phyloP scores from a whole-genome alignment of 2,797 vertebrate genomes.

The Pseudotriccus pelzelni region DNA sequence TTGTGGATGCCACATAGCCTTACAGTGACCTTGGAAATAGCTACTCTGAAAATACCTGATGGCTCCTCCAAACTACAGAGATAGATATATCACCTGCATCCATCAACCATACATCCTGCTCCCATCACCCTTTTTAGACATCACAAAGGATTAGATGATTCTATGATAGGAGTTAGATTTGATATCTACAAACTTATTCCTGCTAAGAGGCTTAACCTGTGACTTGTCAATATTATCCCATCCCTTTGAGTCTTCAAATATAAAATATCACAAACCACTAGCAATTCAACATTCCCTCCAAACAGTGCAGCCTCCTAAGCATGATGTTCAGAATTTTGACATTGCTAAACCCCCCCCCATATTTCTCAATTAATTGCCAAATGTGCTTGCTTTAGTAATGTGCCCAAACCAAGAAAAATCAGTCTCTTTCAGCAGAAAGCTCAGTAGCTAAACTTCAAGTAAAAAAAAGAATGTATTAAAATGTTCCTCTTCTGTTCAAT shows the following conservation, averaged over 20 bases:
- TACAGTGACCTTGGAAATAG: not conserved
- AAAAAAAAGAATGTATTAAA: not conserved
- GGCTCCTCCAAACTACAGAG: not conserved
- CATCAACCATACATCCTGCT: not conserved
- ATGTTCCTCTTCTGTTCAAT: not conserved
- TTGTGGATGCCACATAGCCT: not conserved
- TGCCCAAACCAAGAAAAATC: not conserved
- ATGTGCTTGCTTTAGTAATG: not conserved
- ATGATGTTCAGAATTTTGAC: not conserved
- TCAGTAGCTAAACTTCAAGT: not conserved
- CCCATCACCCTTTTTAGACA: not conserved
- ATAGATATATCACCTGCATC: not conserved
- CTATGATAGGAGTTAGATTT: not conserved
- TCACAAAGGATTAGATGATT: not conserved
- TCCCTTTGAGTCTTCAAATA: not conserved
- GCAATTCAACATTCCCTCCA: not conserved
- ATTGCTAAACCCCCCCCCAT: fast-evolving
- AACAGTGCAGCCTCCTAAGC: not conserved
- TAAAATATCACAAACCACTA: not conserved
- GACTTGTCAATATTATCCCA: not conserved
- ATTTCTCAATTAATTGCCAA: not conserved
- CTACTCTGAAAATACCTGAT: not conserved
- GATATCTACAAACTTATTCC: not conserved
- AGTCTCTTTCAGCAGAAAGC: not conserved
- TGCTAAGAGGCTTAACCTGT: not conserved